Evolutionary conservation across 1,140 invertebrate genomes (phyloP).

Genomic region (Microplitis demolitor): DNA sequence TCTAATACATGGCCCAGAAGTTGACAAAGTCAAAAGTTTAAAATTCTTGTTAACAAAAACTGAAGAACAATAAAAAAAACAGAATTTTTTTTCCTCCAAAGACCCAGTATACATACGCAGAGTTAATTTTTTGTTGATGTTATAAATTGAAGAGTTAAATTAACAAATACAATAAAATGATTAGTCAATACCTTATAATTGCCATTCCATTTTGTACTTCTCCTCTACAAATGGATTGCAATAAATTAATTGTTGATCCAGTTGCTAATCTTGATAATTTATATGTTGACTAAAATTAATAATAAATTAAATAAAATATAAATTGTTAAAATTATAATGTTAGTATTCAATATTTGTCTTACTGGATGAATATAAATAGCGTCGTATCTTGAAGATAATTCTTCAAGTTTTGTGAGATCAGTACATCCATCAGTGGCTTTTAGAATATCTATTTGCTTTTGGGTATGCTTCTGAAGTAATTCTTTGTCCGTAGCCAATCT

Average conservation of each 20-base stretch:
- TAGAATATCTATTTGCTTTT: slow-evolving; percentile 69
- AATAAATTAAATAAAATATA: slow-evolving; percentile 9
- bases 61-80: too few relatives aligned
- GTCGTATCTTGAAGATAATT: slow-evolving; percentile 79
- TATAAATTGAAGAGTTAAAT: too few relatives aligned
- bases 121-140: too few relatives aligned
- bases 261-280: slow-evolving; percentile 75
- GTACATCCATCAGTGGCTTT: slow-evolving; percentile 66
- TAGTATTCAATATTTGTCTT: slow-evolving; percentile 43
- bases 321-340: slow-evolving; percentile 19
- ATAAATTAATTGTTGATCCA: slow-evolving; percentile 81
- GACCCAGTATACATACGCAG: too few relatives aligned
- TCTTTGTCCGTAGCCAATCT: slow-evolving; percentile 74
- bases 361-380: slow-evolving; percentile 87
- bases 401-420: slow-evolving; percentile 69
- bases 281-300: slow-evolving; percentile 75
- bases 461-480: slow-evolving; percentile 69
- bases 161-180: slow-evolving; percentile 1
- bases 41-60: too few relatives aligned
- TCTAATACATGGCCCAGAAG: too few relatives aligned
- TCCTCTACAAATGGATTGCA: slow-evolving; percentile 72
- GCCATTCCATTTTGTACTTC: slow-evolving; percentile 87
- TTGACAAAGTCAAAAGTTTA: too few relatives aligned
- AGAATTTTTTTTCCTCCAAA: too few relatives aligned
- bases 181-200: slow-evolving; percentile 63